Conservation (phyloP, 64 coral and sea anemone genomes). For the Dendrophyllia cribrosa region DNA sequence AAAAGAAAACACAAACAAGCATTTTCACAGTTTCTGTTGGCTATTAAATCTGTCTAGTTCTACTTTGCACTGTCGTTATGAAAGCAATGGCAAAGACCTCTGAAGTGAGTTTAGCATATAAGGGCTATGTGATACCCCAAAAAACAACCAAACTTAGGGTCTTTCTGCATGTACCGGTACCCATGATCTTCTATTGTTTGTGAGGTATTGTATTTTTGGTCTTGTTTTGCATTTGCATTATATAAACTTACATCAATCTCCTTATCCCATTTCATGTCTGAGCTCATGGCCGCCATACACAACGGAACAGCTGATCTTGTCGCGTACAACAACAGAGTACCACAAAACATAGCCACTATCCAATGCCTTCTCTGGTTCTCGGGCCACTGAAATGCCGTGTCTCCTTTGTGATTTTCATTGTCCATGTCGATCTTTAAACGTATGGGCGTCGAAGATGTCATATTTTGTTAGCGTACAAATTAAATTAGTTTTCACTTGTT, state of each 20-base stretch:
- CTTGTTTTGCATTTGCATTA: too few relatives aligned
- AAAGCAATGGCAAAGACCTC: too few relatives aligned
- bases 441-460: neutral
- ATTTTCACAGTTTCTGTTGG: too few relatives aligned
- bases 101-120: too few relatives aligned
- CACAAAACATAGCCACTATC: constrained; percentile 71
- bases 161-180: too few relatives aligned
- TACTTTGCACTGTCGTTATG: too few relatives aligned
- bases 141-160: too few relatives aligned
- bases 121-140: too few relatives aligned
- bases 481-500: neutral
- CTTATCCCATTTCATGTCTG: constrained; percentile 64
- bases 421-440: constrained; percentile 30
- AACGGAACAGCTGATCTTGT: constrained; percentile 65
- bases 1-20: too few relatives aligned
- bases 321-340: constrained; percentile 60
- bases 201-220: too few relatives aligned
- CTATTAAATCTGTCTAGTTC: too few relatives aligned
- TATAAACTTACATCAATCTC: constrained; percentile 62
- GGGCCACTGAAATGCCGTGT: constrained; percentile 28
- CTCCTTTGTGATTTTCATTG: neutral
- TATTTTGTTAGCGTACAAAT: neutral
- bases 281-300: constrained; percentile 74
- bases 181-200: too few relatives aligned
- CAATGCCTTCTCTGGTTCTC: constrained; percentile 28